Evolutionary conservation across 2,888 invertebrate species (phyloP), one percentile per base, ranked within the genome.

Genomic region (Lasioglossum malachurum): DNA sequence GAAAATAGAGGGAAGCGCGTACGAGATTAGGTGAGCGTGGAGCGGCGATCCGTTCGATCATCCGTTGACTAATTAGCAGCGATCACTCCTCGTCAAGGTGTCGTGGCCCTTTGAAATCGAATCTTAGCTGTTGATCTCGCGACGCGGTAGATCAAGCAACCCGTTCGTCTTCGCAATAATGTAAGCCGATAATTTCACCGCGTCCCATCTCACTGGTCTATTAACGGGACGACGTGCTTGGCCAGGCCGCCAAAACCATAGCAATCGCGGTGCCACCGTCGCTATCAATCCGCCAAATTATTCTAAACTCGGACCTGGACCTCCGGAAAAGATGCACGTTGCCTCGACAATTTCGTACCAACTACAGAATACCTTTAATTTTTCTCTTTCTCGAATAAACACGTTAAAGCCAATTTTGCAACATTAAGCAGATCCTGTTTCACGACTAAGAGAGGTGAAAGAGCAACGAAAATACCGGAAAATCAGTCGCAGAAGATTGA

Each of bases 201-300:
- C 64, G 87, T 82, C 88, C 88, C 88, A 86, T 84, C 91, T 75
- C 88, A 81, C 86, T 78, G 89, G 88, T 87, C 91, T 91, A 90
- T 91, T 91, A 92, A 89, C 87, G 72, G 83, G 64, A 67, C 81
- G 88, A 83, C 86, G 80, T 69, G 64, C 75, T 78, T 77, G 81
- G 82, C 74, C 75, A 35, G 41, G 49, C 38, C 57, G 83, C 83
- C 76, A 85, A 86, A 79, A 83, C 82, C 67, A 38, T 69, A 60
- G 80, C 73, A 78, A 88, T 88, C 79, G 82, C 85, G 53, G 64
- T n/a, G 49, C 75, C 16, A 4, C 27, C 27, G 27, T 60, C 60
- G 60, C n/a, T 60, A 60, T 60, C 60, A 60, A 60, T 60, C 60
- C 57, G 7, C 27, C n/a, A 4, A 60, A n/a, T 60, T 27, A 27